A percentile compares a stretch with the other conserved stretches of the same genome.
Conservation (phyloP, 2,888 invertebrate species). For the Drosophila borealis region DNA sequence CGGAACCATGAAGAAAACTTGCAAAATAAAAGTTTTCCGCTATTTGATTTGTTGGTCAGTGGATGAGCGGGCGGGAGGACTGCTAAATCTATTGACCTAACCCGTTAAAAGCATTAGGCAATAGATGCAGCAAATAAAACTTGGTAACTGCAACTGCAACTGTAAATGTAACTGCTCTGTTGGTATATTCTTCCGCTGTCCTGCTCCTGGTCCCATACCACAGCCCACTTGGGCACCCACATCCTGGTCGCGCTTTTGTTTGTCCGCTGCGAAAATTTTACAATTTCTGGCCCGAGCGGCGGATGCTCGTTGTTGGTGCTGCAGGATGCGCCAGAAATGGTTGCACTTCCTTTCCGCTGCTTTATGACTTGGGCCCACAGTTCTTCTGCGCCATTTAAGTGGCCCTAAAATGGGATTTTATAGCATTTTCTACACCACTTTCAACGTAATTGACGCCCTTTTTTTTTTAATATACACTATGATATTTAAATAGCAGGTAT, state of each 20-base stretch:
- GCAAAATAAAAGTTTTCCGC: constrained; percentile 78
- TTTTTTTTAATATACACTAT: too few relatives aligned
- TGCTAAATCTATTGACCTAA: constrained; percentile 65
- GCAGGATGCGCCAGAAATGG: constrained; percentile 76
- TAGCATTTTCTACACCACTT: too few relatives aligned
- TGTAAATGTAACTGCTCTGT: constrained; percentile 26
- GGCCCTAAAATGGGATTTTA: constrained; percentile 8
- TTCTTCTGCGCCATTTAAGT: constrained; percentile 16
- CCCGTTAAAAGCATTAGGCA: constrained; percentile 58
- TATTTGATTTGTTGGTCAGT: constrained; percentile 75
- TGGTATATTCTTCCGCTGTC: constrained; percentile 31
- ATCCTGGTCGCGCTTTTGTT: constrained; percentile 70
- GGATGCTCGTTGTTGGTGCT: constrained; percentile 61
- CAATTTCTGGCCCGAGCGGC: constrained; percentile 63
- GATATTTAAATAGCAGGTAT: too few relatives aligned
- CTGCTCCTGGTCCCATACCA: constrained; percentile 14
- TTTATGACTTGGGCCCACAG: constrained; percentile 36
- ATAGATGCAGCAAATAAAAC: constrained; percentile 55
- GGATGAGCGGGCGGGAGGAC: constrained; percentile 16
- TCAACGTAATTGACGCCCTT: too few relatives aligned
- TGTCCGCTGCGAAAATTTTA: constrained; percentile 66
- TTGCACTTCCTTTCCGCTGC: constrained; percentile 67
- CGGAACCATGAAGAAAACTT: constrained; percentile 70
- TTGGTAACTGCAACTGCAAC: constrained; percentile 40
- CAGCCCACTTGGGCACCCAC: constrained; percentile 25